Conservation (phyloP, 2,113 vertebrate species). For the Calidris pugnax region DNA sequence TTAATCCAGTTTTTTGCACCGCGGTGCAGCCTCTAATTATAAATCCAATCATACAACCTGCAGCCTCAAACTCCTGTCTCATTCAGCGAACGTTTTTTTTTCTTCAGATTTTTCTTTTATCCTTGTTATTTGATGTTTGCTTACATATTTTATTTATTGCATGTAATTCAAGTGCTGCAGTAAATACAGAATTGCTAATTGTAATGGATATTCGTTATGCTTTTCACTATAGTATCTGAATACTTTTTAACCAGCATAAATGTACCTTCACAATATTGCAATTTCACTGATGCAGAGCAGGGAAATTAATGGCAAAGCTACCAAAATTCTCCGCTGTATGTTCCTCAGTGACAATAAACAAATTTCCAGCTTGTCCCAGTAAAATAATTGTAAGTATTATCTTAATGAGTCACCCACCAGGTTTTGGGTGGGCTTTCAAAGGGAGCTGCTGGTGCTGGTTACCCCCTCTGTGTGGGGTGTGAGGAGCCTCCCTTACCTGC, state of each 20-base stretch:
- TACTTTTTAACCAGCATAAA: not conserved
- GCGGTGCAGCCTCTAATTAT: not conserved
- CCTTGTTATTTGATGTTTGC: slow-evolving; percentile 40
- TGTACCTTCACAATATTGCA: not conserved
- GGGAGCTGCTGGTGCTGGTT: not conserved
- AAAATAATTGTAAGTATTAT: not conserved
- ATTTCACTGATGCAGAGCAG: not conserved
- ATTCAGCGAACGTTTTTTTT: not conserved
- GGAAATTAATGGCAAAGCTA: not conserved
- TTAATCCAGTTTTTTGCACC: not conserved
- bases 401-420: not conserved
- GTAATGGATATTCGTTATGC: not conserved
- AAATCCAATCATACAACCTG: not conserved
- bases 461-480: not conserved
- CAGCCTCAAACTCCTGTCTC: not conserved
- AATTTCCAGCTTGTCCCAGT: not conserved
- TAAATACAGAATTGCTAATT: slow-evolving; percentile 33
- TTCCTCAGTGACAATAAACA: not conserved
- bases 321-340: not conserved
- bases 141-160: slow-evolving; percentile 39
- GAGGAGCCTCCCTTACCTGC: not conserved
- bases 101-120: slow-evolving; percentile 22
- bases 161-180: slow-evolving; percentile 6
- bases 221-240: not conserved
- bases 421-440: not conserved